phyloP scores from a whole-genome alignment of 2,888 invertebrate species.

The Scaptomyza polygonia region DNA sequence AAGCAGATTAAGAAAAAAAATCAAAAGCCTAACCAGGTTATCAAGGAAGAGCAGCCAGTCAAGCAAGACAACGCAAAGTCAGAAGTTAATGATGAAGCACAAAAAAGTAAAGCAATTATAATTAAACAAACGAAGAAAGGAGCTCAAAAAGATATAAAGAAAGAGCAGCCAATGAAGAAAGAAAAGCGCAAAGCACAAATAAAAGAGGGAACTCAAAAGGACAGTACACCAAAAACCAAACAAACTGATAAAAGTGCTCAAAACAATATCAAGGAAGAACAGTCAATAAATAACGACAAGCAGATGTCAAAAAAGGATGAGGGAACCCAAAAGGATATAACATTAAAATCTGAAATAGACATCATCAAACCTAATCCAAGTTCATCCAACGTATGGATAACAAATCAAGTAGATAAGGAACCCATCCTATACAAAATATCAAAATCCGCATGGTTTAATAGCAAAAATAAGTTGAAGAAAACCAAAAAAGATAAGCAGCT shows the following conservation, averaged over 20 bases:
- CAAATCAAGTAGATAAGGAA: background rate
- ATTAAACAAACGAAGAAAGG: background rate
- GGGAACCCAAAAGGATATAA: background rate
- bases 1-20: slow-evolving; percentile 12
- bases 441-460: too few species aligned
- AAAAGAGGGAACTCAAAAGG: background rate
- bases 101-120: too few species aligned
- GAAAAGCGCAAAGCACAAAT: background rate
- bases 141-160: background rate
- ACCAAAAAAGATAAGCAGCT: too few species aligned
- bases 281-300: background rate
- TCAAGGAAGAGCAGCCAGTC: background rate
- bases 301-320: background rate
- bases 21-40: background rate
- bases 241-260: background rate
- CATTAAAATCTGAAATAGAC: background rate
- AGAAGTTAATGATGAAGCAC: background rate
- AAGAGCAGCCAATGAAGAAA: background rate
- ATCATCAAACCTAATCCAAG: background rate
- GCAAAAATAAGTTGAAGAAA: too few species aligned
- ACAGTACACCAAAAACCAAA: background rate
- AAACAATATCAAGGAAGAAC: background rate
- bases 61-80: background rate
- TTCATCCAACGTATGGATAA: background rate
- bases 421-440: too few species aligned